A percentile compares a stretch with the other conserved stretches of the same genome.
These are phyloP conservation scores for Lycopodina hypogea DNA, from an alignment of 37 sponge, comb jelly and placozoan species.

Conservation along the genomic window DNA sequence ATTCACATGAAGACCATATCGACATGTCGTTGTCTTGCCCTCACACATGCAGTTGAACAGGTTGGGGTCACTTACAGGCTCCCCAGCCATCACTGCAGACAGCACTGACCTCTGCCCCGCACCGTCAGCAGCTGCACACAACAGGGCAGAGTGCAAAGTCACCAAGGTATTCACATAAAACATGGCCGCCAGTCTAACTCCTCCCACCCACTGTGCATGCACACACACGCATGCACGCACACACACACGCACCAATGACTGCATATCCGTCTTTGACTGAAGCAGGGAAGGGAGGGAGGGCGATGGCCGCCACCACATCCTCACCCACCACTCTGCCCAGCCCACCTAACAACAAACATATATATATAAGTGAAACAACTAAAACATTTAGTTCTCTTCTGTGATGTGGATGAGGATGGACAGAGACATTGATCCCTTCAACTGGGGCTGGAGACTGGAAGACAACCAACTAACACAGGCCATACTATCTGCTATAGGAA, in stretches of 20 bases:
- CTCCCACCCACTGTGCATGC: not conserved
- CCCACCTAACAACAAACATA: constrained; percentile 32
- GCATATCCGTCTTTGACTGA: constrained; percentile 99
- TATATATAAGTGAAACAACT: not conserved
- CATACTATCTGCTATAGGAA: too few species aligned
- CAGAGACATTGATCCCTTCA: too few species aligned
- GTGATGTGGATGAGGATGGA: too few species aligned
- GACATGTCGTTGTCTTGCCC: too few species aligned
- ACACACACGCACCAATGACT: constrained; percentile 56
- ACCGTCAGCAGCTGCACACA: constrained; percentile 65
- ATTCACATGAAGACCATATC: too few species aligned
- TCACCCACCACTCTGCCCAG: constrained; percentile 60
- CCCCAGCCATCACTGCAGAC: constrained; percentile 72
- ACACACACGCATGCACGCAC: not conserved
- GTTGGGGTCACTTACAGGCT: constrained; percentile 55
- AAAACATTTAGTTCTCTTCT: not conserved
- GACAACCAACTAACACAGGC: too few species aligned
- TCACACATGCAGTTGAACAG: too few species aligned
- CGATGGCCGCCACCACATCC: constrained; percentile 54
- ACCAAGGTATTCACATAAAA: not conserved
- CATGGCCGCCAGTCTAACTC: not conserved
- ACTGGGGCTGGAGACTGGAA: too few species aligned
- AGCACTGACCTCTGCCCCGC: constrained; percentile 62
- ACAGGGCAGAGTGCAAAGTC: not conserved
- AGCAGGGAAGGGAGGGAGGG: constrained; percentile 93